These are phyloP conservation scores for Allacma fusca DNA, from an alignment of 2,888 invertebrate species.

Conservation along the genomic window DNA sequence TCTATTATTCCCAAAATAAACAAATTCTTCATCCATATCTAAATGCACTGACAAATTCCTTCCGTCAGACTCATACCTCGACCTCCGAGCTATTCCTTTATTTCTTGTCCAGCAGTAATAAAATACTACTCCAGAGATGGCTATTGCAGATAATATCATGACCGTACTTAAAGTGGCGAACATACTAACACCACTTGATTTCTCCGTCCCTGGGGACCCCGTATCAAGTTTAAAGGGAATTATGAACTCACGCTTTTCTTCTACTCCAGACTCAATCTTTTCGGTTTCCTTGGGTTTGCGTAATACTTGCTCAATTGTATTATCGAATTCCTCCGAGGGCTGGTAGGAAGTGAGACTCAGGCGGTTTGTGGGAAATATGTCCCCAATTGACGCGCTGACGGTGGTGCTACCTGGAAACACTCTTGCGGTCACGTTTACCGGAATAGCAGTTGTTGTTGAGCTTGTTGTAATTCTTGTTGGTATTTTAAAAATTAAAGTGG, in stretches of 20 bases:
- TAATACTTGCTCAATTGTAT: conserved; percentile 23
- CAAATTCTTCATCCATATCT: conserved; percentile 33
- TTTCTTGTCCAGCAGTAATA: background rate
- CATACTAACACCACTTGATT: background rate
- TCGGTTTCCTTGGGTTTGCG: background rate
- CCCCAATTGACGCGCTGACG: background rate
- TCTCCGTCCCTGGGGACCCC: background rate
- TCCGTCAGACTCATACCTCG: conserved; percentile 17
- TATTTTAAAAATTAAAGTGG: background rate
- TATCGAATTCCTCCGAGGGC: conserved; percentile 18
- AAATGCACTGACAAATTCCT: conserved; percentile 19
- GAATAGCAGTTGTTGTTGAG: background rate
- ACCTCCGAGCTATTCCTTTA: conserved; percentile 13
- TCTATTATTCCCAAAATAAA: conserved; percentile 27
- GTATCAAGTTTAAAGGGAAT: conserved; percentile 20
- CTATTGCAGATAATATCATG: background rate
- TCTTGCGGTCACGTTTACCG: too few relatives aligned
- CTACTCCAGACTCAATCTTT: background rate
- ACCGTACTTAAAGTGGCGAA: background rate
- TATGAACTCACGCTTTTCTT: conserved; percentile 21
- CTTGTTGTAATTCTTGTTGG: background rate
- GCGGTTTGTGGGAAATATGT: too few relatives aligned
- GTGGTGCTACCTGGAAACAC: background rate
- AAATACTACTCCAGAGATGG: background rate
- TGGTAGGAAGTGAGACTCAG: background rate